Evolutionary conservation across 2,113 vertebrate species (phyloP).

Genomic region (Dendrocopos noguchii): DNA sequence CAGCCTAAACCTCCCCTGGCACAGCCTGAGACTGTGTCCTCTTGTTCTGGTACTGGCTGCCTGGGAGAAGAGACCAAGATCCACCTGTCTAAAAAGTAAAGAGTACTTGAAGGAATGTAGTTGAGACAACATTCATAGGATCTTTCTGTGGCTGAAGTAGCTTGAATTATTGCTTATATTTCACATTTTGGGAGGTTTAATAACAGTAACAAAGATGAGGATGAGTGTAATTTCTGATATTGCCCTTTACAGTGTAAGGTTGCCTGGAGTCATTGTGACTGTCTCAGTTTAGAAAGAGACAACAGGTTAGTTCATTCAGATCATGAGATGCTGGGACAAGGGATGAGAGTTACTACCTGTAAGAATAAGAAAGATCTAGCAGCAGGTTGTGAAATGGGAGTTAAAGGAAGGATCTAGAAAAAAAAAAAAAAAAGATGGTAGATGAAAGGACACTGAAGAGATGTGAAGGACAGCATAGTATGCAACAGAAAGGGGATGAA

Average conservation of each 20-base stretch:
- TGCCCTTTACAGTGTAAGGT: neutral
- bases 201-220: neutral
- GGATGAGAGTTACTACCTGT: neutral
- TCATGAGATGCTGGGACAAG: neutral
- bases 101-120: neutral
- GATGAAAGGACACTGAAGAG: neutral
- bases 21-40: too few relatives aligned
- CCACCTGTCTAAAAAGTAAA: too few relatives aligned
- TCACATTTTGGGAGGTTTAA: neutral
- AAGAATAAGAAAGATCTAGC: neutral
- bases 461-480: neutral
- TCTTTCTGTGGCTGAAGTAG: neutral
- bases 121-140: neutral
- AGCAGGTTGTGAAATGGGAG: neutral
- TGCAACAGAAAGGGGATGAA: neutral
- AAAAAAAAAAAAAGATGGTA: neutral
- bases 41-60: too few relatives aligned
- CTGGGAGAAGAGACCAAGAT: too few relatives aligned
- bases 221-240: neutral
- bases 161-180: neutral
- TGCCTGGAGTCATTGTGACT: neutral
- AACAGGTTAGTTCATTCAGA: neutral
- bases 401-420: neutral
- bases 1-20: too few relatives aligned
- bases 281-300: neutral